Evolutionary conservation across 2,888 invertebrate species (phyloP), one percentile per base, ranked within the genome.

Genomic region (Vanessa cardui): DNA sequence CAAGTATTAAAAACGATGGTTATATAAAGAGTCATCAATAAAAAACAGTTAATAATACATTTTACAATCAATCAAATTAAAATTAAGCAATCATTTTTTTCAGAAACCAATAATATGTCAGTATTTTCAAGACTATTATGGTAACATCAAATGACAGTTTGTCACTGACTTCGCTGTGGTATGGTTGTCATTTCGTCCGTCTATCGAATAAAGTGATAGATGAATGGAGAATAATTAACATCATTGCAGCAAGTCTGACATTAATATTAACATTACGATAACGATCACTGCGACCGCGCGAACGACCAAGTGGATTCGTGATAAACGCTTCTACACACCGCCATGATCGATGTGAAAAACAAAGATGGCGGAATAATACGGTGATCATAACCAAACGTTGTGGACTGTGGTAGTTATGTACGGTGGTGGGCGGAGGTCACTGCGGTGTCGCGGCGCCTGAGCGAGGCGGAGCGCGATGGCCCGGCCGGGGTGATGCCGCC

Each of bases 331-430:
- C 76, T 70, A 81, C 83, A 85, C 84, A 86, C 84, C 88, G 88
- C 89, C 91, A 91, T 92, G 92, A 93, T 92, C 93, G 90, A 93
- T 93, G 93, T 89, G 83, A 85, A 87, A 90, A 92, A 90, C 92
- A 93, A 93, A 93, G 92, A 93, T 93, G 93, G 93, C 93, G 92
- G 93, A 92, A 89, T 92, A 92, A 92, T 90, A 91, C 86, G 86
- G 90, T 90, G 90, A 90, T 92, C 89, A 77, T 88, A 88, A 88
- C 85, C 87, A 84, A 89, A 86, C 85, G 91, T 83, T 78, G 84
- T 83, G 85, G 62, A 71, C 69, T 68, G 68, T 83, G 83, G 85
- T 85, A 87, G 92, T 90, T 88, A 92, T 92, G 92, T 89, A 82
- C 89, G 81, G 87, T 85, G 85, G 88, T 87, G 87, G 86, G 87